Base-by-base conservation (phyloP, 2,888 invertebrate genomes). In the Rosalia funebris region DNA sequence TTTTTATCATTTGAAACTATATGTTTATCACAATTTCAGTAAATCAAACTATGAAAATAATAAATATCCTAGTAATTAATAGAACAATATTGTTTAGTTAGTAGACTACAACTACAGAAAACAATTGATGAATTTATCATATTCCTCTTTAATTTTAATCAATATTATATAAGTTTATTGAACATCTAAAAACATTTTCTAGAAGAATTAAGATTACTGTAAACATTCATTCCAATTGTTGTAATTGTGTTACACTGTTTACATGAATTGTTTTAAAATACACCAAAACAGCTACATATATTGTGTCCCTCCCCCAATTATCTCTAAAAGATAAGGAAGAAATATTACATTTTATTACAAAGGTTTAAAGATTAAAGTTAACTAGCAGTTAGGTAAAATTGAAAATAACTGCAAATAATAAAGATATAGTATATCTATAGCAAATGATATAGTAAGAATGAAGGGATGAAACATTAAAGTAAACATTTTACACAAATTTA, bases 41-140 rank as follows among this genome's bases (percentile, higher is more conserved):
- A 62, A 64, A 44, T 58, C 45, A 55, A 64, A 53, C 58, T 64
- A 61, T 52, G 55, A 64, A 48, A 60, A 56, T 58, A 54, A 55
- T 54, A 61, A 58, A 39, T 53, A 63, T 19, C 58, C 47, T 62
- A 62, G 36, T 9, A 62, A 58, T 57, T 57, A 59, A 45, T 36
- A 52, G 59, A 63, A 36, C 55, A 52, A 41, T 53, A 32, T 54
- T 57, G 50, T n/a, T n/a, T n/a, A n/a, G n/a, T 59, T 59, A 53
- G 52, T 56, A 60, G 56, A 53, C 32, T 53, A 53, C 9, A 42
- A 16, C 53, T 53, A 53, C 42, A 42, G 42, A 53, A 53, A 42
- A 2, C 41, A 50, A 32, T 42, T 42, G 53, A 32, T 32, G 15
- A 19, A 53, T 31, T 39, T 31, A 50, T 36, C 25, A 50, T 34